phyloP scores from a whole-genome alignment of 2,888 invertebrate species.

The Elegia similella region DNA sequence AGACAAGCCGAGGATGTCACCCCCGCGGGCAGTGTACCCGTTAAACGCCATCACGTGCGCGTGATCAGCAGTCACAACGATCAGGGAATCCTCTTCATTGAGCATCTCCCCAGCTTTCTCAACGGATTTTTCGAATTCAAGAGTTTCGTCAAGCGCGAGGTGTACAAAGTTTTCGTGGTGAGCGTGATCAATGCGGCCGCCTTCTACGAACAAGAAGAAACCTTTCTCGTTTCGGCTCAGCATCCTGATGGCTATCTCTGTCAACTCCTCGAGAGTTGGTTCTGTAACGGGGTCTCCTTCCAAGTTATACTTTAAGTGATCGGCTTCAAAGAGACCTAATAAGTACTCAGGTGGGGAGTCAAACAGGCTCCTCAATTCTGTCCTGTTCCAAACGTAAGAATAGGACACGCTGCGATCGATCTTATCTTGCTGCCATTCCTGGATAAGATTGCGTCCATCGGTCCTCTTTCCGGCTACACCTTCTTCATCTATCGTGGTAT shows the following conservation, averaged over 20 bases:
- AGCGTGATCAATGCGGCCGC: constrained; percentile 83
- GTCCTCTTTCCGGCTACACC: constrained; percentile 62
- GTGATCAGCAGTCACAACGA: constrained; percentile 90
- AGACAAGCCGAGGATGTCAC: constrained; percentile 43
- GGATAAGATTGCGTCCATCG: constrained; percentile 84
- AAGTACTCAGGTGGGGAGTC: constrained; percentile 23
- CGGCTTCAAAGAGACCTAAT: constrained; percentile 32
- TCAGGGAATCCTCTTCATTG: constrained; percentile 81
- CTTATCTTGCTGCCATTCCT: constrained; percentile 78
- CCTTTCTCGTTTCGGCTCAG: constrained; percentile 84
- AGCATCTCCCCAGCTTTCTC: constrained; percentile 65
- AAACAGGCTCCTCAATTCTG: constrained; percentile 66
- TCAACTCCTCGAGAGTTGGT: constrained; percentile 81
- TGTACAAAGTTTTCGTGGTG: constrained; percentile 82
- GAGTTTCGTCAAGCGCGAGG: constrained; percentile 85
- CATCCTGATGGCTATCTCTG: constrained; percentile 84
- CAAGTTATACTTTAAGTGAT: constrained; percentile 81
- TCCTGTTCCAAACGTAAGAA: constrained; percentile 81
- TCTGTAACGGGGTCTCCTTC: constrained; percentile 63
- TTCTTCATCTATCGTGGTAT: constrained; percentile 69
- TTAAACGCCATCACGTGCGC: constrained; percentile 86
- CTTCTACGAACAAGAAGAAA: constrained; percentile 88
- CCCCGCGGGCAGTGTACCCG: constrained; percentile 83
- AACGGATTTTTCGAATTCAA: constrained; percentile 83
- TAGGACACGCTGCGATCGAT: constrained; percentile 17